Base-by-base conservation (phyloP, 2,113 vertebrate genomes). In the Andinoacara biseriatus region DNA sequence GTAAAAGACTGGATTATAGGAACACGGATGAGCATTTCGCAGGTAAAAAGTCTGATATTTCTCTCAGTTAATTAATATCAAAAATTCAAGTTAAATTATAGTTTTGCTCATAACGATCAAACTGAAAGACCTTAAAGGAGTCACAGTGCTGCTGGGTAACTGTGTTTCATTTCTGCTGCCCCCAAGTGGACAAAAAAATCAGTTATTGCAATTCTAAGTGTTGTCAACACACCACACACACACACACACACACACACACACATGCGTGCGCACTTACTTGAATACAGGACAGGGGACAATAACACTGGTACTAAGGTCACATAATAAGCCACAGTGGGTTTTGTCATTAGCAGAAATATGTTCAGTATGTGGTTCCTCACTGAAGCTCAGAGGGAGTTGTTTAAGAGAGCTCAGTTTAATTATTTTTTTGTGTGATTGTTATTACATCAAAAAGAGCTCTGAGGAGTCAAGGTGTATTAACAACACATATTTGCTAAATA, bases 371-470 rank as follows among this genome's bases (percentile, higher is more conserved):
- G 74, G 78, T 74, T 49, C 61, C 26, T 38, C 52, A 11, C 33
- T 57, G 72, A 76, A 24, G 26, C 72, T 58, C 10, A 15, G 40
- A 54, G 26, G 8, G 14, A 63, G 46, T 14, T 78, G 31, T 74
- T 58, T 74, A 18, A 74, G 13, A 58, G 35, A 72, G 20, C 38
- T 62, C 58, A 49, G 20, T 72, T 72, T 72, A 72, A 72, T 72
- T 26, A 49, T 14, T 4, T 69, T 69, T 72, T 72, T 72, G 52
- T 14, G 46, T 72, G 67, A 72, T 33, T 72, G 46, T 33, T 54
- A 72, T 72, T 54, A 72, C 26, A 54, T 72, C 43, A 72, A 72
- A 72, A 72, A n/a, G 17, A 72, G 10, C 46, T 72, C 67, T 72
- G n/a, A 75, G 59, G 40, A 54, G 78, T 15, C 13, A 58, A 61